phyloP scores from a whole-genome alignment of 2,888 invertebrate species.

The Leptopilina syphax region DNA sequence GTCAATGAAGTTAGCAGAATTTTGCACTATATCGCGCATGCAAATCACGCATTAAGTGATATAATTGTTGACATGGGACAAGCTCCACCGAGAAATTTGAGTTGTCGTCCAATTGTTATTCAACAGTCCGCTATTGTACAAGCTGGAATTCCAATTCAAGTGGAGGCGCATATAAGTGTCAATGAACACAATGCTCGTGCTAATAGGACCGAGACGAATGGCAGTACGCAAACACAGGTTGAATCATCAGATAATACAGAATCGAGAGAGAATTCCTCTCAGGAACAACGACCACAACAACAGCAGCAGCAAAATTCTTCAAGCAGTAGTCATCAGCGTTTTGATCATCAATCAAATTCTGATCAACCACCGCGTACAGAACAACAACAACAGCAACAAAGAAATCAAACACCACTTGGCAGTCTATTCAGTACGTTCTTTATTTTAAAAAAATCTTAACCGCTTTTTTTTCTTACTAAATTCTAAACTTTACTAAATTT shows the following conservation, averaged over 20 bases:
- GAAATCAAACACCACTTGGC: conserved; percentile 56
- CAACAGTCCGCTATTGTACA: conserved; percentile 84
- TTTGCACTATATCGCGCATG: conserved; percentile 91
- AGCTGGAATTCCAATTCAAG: conserved; percentile 83
- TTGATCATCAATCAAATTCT: conserved; percentile 52
- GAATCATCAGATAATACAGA: conserved; percentile 51
- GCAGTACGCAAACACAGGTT: conserved; percentile 57
- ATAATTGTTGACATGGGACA: conserved; percentile 85
- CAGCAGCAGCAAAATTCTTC: conserved; percentile 56
- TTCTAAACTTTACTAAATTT: background rate
- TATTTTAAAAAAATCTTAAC: background rate
- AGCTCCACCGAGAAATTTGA: conserved; percentile 83
- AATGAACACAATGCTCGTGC: conserved; percentile 63
- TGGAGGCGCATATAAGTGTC: conserved; percentile 76
- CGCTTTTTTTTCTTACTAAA: background rate
- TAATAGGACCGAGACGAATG: conserved; percentile 61
- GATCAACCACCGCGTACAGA: conserved; percentile 52
- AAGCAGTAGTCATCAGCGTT: conserved; percentile 50
- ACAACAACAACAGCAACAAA: conserved; percentile 51
- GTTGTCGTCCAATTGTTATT: conserved; percentile 85
- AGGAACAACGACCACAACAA: conserved; percentile 51
- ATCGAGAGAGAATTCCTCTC: conserved; percentile 44
- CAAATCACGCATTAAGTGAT: conserved; percentile 93
- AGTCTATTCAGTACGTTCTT: conserved; percentile 39
- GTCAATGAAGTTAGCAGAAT: conserved; percentile 88